These are phyloP conservation scores for Ochropleura leucogaster DNA, from an alignment of 2,888 invertebrate genomes.

Conservation along the genomic window DNA sequence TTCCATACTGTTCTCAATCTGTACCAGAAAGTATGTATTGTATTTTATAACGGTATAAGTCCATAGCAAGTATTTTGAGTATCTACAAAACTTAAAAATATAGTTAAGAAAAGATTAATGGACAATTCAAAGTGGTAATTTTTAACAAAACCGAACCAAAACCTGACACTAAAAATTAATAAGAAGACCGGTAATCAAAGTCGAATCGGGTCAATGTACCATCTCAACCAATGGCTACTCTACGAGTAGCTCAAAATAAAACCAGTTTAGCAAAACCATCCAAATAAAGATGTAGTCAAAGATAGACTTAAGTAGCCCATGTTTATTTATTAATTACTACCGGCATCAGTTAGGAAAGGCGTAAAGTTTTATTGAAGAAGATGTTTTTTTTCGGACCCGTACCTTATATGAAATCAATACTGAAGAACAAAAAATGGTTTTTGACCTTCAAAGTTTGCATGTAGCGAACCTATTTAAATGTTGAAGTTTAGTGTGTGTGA, in stretches of 20 bases:
- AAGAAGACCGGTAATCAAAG: slow-evolving; percentile 9
- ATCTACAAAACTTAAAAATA: background rate
- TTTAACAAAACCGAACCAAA: background rate
- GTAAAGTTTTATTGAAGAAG: background rate
- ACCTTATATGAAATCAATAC: background rate
- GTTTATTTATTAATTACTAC: slow-evolving; percentile 25
- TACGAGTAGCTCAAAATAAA: slow-evolving; percentile 8
- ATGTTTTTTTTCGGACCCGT: background rate
- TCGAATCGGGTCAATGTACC: slow-evolving; percentile 27
- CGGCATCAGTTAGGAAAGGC: background rate
- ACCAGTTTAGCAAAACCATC: slow-evolving; percentile 27
- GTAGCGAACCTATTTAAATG: too few relatives aligned
- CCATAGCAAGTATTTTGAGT: background rate
- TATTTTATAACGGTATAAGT: background rate
- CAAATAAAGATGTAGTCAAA: background rate
- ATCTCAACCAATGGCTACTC: slow-evolving; percentile 11
- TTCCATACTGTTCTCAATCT: background rate
- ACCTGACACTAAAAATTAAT: background rate
- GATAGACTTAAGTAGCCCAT: slow-evolving; percentile 1
- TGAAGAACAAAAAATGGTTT: too few relatives aligned
- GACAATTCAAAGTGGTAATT: background rate
- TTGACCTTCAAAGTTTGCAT: too few relatives aligned
- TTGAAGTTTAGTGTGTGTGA: too few relatives aligned
- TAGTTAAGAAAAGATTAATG: background rate
- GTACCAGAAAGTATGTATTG: background rate